phyloP scores from a whole-genome alignment of 1,140 invertebrate genomes.

The Calliphora vicina region DNA sequence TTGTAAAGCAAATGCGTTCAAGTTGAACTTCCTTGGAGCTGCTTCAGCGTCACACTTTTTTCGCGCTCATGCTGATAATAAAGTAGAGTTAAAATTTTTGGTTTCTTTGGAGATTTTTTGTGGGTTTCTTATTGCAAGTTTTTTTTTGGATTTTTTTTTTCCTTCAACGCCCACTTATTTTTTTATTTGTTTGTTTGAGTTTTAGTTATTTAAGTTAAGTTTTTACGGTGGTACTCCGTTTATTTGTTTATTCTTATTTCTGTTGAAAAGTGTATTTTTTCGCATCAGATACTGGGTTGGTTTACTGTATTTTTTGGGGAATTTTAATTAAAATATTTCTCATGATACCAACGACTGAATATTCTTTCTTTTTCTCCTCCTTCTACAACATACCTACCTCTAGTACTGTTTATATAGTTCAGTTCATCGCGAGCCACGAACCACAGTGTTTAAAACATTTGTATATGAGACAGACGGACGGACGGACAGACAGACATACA shows the following conservation, averaged over 20 bases:
- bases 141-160: neutral
- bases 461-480: too few species aligned
- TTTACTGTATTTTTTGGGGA: constrained; percentile 10
- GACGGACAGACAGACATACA: too few species aligned
- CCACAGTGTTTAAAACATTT: too few species aligned
- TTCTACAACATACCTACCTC: too few species aligned
- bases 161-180: neutral
- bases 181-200: neutral
- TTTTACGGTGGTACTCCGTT: too few species aligned
- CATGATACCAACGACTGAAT: neutral
- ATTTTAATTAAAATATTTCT: constrained; percentile 34
- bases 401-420: too few species aligned
- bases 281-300: constrained; percentile 6
- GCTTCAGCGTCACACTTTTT: neutral
- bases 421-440: neutral
- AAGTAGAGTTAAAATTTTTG: too few species aligned
- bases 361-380: constrained; percentile 11
- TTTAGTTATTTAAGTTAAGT: too few species aligned
- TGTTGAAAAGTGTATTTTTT: neutral
- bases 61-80: neutral
- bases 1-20: neutral
- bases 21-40: neutral
- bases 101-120: neutral
- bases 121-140: neutral
- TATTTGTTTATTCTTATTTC: neutral